Percentiles rank a stretch among this genome's conserved stretches.
Evolutionary conservation across 2,113 vertebrate genomes (phyloP).

Genomic region (Paraplagusia blochii): DNA sequence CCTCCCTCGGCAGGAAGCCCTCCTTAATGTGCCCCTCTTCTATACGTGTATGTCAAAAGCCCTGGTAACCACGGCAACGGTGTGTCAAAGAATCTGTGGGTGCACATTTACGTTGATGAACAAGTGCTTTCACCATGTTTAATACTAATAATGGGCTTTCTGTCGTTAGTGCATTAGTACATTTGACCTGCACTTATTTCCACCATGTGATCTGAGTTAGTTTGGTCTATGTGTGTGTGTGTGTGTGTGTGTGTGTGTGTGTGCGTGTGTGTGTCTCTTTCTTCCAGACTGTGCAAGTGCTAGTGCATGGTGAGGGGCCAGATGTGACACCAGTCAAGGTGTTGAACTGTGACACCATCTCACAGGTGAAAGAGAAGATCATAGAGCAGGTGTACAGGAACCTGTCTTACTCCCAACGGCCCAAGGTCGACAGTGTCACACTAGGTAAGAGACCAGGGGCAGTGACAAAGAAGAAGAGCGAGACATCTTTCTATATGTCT

Average conservation of each 20-base stretch:
- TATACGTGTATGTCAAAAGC: slow-evolving; percentile 8
- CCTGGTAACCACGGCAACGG: slow-evolving; percentile 56
- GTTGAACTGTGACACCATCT: slow-evolving; percentile 95
- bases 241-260: slow-evolving; percentile 9
- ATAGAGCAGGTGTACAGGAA: slow-evolving; percentile 95
- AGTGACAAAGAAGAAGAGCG: too few relatives aligned
- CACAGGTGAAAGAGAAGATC: slow-evolving; percentile 98
- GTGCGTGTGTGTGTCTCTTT: slow-evolving; percentile 11
- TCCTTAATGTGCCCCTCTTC: slow-evolving; percentile 40
- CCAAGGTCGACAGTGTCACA: slow-evolving; percentile 88
- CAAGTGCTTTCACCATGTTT: slow-evolving; percentile 36
- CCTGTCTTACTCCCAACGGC: slow-evolving; percentile 88
- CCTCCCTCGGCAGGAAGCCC: slow-evolving; percentile 1
- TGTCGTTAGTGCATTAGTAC: background rate
- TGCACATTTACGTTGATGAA: slow-evolving; percentile 13
- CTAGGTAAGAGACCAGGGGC: slow-evolving; percentile 78
- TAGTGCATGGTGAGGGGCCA: slow-evolving; percentile 87
- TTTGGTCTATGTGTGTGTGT: slow-evolving; percentile 1
- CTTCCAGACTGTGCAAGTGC: slow-evolving; percentile 87
- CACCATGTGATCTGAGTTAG: background rate
- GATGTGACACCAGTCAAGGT: slow-evolving; percentile 92
- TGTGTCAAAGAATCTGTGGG: slow-evolving; percentile 22
- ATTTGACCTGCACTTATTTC: background rate
- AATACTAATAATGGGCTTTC: slow-evolving; percentile 29
- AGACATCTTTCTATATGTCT: too few relatives aligned